A percentile compares a stretch with the other conserved stretches of the same genome.
These are phyloP conservation scores for Hydrolagus affinis DNA, from an alignment of 2,113 vertebrate species.

Conservation along the genomic window DNA sequence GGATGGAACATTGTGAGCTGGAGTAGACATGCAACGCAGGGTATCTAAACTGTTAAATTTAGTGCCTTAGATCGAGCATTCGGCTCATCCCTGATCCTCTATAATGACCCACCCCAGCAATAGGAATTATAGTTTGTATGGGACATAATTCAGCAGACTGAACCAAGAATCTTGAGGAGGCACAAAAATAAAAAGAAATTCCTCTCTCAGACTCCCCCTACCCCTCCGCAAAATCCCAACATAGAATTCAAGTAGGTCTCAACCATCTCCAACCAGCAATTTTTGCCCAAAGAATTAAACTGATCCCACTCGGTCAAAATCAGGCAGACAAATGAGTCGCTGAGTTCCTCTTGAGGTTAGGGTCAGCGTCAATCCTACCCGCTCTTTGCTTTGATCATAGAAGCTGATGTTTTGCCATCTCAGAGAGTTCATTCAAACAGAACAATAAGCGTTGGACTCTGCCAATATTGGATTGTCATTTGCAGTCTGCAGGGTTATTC, in stretches of 20 bases:
- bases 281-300: background rate
- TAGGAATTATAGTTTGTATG: too few relatives aligned
- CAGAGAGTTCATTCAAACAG: background rate
- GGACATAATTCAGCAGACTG: background rate
- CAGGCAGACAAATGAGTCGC: too few relatives aligned
- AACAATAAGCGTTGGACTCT: conserved; percentile 9
- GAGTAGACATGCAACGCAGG: conserved; percentile 29
- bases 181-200: too few relatives aligned
- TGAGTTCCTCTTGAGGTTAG: background rate
- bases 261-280: background rate
- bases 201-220: background rate
- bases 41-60: background rate
- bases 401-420: background rate
- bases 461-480: background rate
- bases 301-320: background rate
- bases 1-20: background rate
- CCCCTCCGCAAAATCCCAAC: background rate
- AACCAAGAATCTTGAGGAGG: background rate
- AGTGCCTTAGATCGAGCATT: background rate
- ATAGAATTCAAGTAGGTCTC: background rate
- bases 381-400: background rate
- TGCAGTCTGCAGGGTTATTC: background rate
- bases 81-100: background rate
- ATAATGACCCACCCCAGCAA: background rate
- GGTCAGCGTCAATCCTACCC: background rate